Evolutionary conservation across 2,797 vertebrate species (phyloP).

Genomic region (Leptodactylus fallax): DNA sequence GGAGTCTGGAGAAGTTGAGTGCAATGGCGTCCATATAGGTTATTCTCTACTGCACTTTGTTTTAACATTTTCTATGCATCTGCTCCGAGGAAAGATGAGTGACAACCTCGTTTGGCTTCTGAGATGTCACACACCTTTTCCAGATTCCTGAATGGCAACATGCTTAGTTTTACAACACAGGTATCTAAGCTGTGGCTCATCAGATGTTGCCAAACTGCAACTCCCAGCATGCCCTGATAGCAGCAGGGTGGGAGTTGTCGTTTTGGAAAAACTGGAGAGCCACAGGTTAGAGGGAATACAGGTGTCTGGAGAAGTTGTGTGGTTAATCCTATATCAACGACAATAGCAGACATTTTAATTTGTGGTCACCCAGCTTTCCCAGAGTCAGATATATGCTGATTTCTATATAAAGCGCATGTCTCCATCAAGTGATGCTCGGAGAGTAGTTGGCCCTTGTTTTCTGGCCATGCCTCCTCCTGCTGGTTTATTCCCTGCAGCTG

Average conservation of each 20-base stretch:
- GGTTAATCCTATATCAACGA: not conserved
- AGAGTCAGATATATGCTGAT: not conserved
- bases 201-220: not conserved
- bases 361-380: not conserved
- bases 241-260: not conserved
- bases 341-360: no score
- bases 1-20: not conserved
- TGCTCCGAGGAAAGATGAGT: no score
- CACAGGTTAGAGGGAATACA: no score
- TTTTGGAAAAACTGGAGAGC: not conserved
- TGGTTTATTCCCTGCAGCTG: constrained; percentile 83
- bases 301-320: not conserved
- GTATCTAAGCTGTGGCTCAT: no score
- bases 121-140: not conserved
- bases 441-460: constrained; percentile 66
- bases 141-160: not conserved
- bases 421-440: not conserved
- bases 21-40: not conserved
- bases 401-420: no score
- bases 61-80: no score
- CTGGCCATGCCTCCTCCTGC: constrained; percentile 75
- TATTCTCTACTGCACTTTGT: not conserved
- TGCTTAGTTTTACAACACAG: not conserved
- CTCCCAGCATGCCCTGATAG: not conserved
- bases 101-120: no score